Conservation (phyloP, 2,888 invertebrate species). For the Portevinia maculata region DNA sequence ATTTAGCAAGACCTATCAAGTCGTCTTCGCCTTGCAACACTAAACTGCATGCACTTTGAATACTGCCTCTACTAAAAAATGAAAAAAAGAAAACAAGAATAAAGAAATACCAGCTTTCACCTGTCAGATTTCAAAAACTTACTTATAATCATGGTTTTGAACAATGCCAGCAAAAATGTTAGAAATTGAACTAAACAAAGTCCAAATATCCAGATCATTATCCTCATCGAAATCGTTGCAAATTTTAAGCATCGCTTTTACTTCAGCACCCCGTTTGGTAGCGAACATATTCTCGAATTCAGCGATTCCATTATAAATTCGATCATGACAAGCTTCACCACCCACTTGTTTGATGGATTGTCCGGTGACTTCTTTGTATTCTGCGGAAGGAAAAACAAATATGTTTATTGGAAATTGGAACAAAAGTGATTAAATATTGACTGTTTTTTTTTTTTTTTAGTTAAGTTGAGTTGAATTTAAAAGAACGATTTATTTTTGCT, state of each 20-base stretch:
- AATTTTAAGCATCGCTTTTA: constrained; percentile 78
- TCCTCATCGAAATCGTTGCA: constrained; percentile 79
- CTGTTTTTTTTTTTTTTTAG: too few species aligned
- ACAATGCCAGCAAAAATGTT: constrained; percentile 80
- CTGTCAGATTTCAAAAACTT: too few species aligned
- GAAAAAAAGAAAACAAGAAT: too few species aligned
- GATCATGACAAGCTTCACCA: constrained; percentile 79
- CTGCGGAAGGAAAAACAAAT: constrained; percentile 70
- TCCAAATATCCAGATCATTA: constrained; percentile 79
- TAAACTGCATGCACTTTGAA: constrained; percentile 77
- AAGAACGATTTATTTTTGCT: too few species aligned
- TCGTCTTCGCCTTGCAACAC: constrained; percentile 78
- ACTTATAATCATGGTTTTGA: constrained; percentile 76
- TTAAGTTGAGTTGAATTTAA: too few species aligned
- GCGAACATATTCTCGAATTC: constrained; percentile 78
- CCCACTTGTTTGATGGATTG: constrained; percentile 79
- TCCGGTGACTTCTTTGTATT: constrained; percentile 81
- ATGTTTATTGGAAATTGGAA: too few species aligned
- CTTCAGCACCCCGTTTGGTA: constrained; percentile 77
- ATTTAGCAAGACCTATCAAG: constrained; percentile 77
- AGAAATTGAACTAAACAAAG: constrained; percentile 80
- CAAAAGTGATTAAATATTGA: too few species aligned
- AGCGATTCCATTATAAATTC: too few species aligned
- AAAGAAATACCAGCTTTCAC: too few species aligned
- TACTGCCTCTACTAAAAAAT: constrained; percentile 76